Base-by-base conservation (phyloP, 2,797 vertebrate genomes). In the Malacoraja senta region DNA sequence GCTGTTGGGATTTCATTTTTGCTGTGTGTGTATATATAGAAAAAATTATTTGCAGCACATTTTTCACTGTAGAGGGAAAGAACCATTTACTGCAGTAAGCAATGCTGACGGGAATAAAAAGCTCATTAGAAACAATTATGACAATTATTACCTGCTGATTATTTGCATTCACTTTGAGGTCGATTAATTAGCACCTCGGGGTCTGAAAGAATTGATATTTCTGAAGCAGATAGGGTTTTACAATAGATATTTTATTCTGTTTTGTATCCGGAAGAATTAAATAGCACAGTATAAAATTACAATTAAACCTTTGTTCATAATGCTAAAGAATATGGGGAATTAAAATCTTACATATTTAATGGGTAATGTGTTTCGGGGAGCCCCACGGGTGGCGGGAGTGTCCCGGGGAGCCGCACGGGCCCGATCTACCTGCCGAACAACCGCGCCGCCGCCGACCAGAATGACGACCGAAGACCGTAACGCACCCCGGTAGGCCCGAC, bases 101-200 rank as follows among this genome's bases (percentile, higher is more conserved):
- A 72, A 3, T 38, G n/a, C 38, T 92, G 90, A 58, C 90, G 17
- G 65, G 84, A 74, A 19, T 76, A 58, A 71, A 76, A 92, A 76
- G 7, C 90, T 58, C 35, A 92, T 92, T 58, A n/a, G 90, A 76
- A 76, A 74, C 71, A 72, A 92, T 53, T 32, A 91, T 91, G 68
- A 44, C 35, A 91, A 72, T 9, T 68, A 53, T 76, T 92, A 74
- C 90, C 90, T 74, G 71, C 68, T 74, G 38, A 76, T 76, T 92
- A 76, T 53, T 35, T 71, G 26, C 38, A 76, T 53, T 92, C 76
- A n/a, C 35, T 53, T 76, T 92, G 26, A 76, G 71, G 4, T 58
- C 26, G 4, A 74, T 76, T 74, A 76, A 76, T 92, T 92, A 92
- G 26, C 38, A 76, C 90, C 44, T 74, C 29, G 12, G 38, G 90